Base-by-base conservation (phyloP, 2,113 vertebrate species). In the Pionites leucogaster region DNA sequence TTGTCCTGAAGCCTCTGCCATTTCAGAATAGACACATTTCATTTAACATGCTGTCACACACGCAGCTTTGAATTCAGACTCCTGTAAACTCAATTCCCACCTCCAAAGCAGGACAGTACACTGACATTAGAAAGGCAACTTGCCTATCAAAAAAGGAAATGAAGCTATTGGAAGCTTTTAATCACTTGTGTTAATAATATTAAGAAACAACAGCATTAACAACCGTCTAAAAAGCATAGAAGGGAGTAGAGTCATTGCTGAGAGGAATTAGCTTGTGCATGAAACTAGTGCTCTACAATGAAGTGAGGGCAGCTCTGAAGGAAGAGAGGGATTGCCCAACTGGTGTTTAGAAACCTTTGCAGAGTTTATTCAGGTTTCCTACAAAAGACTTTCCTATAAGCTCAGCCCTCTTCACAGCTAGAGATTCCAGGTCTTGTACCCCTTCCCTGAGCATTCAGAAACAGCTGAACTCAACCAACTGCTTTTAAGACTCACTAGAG, bases 131-230 rank as follows among this genome's bases (percentile, higher is more conserved):
- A 44, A 83, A 88, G 31, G 9, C 35, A 92, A 44, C 44, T 23
- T 55, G 35, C 13, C 16, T 75, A 37, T 75, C 23, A 50, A 46
- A 83, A 68, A 82, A 27, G 72, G 50, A 93, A 92, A 88, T 23
- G 19, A 90, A 81, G 42, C 25, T 68, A 55, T 35, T 24, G 18
- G 1, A 83, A 81, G 31, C 55, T 93, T 88, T 83, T 74, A 63
- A 71, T 78, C n/a, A 53, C 17, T 77, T 1, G 0, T 49, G 49
- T 85, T 93, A 79, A 52, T 52, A 82, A 59, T 1, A 5, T 53
- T 68, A 95, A 82, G 52, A 90, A 87, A 76, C 31, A 75, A 50
- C 31, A 57, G 75, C 57, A 62, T 47, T 70, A 86, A 65, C 53
- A 83, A 49, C 50, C 27, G 17, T 29, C 70, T 88, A 10, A 29